phyloP scores from a whole-genome alignment of 2,888 invertebrate genomes.

The Heteropelma amictum region DNA sequence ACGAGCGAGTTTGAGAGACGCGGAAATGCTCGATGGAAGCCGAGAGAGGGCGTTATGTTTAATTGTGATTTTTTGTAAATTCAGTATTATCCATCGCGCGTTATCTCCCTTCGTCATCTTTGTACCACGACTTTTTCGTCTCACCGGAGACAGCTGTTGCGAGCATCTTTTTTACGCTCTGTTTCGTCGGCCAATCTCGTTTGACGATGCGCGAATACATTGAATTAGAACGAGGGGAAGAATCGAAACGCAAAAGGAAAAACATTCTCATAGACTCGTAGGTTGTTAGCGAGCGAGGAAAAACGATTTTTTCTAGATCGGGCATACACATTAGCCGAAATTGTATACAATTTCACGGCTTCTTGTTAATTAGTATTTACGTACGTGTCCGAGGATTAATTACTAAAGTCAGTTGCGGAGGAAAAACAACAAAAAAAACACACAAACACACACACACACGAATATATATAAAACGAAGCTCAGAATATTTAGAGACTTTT shows the following conservation, averaged over 20 bases:
- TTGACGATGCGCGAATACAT: not conserved
- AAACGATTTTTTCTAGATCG: constrained; percentile 50
- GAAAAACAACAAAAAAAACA: constrained; percentile 9
- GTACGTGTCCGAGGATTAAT: constrained; percentile 44
- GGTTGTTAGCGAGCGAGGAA: too few species aligned
- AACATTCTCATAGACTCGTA: constrained; percentile 30
- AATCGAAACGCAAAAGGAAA: not conserved
- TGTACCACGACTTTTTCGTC: constrained; percentile 23
- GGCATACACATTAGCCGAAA: constrained; percentile 30
- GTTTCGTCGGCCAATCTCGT: constrained; percentile 34
- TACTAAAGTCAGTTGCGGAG: constrained; percentile 31
- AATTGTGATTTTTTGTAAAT: constrained; percentile 34
- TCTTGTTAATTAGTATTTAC: constrained; percentile 66
- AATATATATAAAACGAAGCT: constrained; percentile 48
- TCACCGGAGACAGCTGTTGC: constrained; percentile 11
- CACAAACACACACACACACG: constrained; percentile 8
- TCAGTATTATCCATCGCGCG: constrained; percentile 30
- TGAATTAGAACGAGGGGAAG: not conserved
- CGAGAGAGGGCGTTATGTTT: not conserved
- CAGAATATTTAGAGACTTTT: constrained; percentile 58
- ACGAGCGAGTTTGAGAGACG: too few species aligned
- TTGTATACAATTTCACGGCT: constrained; percentile 55
- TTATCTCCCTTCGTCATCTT: constrained; percentile 16
- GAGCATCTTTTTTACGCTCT: constrained; percentile 39
- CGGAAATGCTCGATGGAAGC: too few species aligned